Conservation (phyloP, 2,113 vertebrate species). For the Triplophysa dalaica region DNA sequence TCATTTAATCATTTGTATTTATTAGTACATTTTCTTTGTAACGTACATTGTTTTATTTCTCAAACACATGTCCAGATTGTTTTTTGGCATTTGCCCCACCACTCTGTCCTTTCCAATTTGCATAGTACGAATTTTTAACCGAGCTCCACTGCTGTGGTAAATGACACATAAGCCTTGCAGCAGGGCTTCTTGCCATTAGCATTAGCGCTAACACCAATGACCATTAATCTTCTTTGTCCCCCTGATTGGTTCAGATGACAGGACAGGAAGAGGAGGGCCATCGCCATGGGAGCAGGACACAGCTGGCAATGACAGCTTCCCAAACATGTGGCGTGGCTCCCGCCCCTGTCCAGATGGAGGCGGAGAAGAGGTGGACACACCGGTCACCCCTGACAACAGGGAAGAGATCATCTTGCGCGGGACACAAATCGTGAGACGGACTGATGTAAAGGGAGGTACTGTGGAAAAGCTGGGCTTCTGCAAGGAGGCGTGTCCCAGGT, state of each 20-base stretch:
- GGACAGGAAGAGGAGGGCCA: conserved; percentile 69
- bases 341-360: conserved; percentile 71
- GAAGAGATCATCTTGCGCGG: conserved; percentile 69
- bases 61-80: too few species aligned
- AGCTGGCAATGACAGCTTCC: conserved; percentile 67
- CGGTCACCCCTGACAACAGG: conserved; percentile 62
- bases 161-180: conserved; percentile 10
- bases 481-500: background rate
- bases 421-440: conserved; percentile 68
- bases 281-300: conserved; percentile 62
- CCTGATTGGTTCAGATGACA: conserved; percentile 74
- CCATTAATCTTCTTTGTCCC: conserved; percentile 69
- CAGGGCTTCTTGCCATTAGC: conserved; percentile 43
- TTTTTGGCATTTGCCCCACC: background rate
- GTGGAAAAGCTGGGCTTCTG: background rate
- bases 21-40: too few species aligned
- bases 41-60: too few species aligned
- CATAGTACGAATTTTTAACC: conserved; percentile 9
- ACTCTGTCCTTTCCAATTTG: background rate
- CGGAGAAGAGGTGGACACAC: conserved; percentile 66
- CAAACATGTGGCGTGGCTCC: conserved; percentile 52
- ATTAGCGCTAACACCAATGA: conserved; percentile 47
- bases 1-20: too few species aligned
- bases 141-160: conserved; percentile 3
- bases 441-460: conserved; percentile 63